These are phyloP conservation scores for Dysidea cf. avara DNA, from an alignment of 37 sponge, comb jelly and placozoan species.

Conservation along the genomic window DNA sequence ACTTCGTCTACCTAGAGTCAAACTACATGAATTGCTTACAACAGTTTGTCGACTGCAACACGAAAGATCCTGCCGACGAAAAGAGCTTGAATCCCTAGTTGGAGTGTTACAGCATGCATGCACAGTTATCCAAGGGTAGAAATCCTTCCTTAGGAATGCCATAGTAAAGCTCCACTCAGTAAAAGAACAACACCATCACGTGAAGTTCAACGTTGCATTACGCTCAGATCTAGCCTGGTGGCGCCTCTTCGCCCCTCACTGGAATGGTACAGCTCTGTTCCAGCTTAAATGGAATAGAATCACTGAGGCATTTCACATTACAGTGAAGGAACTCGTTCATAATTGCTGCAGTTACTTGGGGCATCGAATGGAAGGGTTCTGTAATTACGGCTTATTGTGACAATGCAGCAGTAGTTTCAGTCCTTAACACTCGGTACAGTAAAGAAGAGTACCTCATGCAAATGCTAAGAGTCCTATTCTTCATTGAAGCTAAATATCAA, in stretches of 20 bases:
- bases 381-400: conserved; percentile 2
- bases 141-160: conserved; percentile 22
- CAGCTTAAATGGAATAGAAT: conserved; percentile 19
- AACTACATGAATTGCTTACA: conserved; percentile 1
- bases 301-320: background rate
- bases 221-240: conserved; percentile 29
- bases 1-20: conserved; percentile 43
- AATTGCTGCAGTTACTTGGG: conserved; percentile 33
- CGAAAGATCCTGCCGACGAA: conserved; percentile 1
- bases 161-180: conserved; percentile 10
- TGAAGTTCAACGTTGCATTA: conserved; percentile 25
- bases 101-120: conserved; percentile 36
- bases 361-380: background rate
- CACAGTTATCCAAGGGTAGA: conserved; percentile 26
- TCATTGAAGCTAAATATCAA: conserved; percentile 32
- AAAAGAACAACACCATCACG: conserved; percentile 28
- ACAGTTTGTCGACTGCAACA: background rate
- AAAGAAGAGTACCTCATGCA: conserved; percentile 20
- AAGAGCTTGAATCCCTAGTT: conserved; percentile 34
- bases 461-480: conserved; percentile 32
- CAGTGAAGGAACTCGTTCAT: conserved; percentile 58
- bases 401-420: conserved; percentile 40
- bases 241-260: conserved; percentile 2
- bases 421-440: background rate
- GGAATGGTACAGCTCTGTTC: conserved; percentile 25